Conservation (phyloP, 2,888 invertebrate species). For the Agrilus cyanescens region DNA sequence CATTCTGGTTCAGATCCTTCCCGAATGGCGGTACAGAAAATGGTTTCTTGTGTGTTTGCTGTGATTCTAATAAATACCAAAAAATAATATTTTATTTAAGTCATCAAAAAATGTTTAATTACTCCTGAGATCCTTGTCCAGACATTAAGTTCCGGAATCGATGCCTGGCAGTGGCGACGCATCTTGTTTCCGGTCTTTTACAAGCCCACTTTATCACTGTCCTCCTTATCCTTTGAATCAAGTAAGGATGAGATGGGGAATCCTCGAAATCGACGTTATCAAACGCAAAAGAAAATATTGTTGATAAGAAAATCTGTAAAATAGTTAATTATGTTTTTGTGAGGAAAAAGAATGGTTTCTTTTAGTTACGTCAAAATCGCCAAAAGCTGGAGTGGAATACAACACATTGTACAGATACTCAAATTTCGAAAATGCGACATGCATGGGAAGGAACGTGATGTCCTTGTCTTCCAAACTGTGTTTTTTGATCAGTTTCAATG, state of each 20-base stretch:
- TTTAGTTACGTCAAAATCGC: slow-evolving; percentile 42
- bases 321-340: slow-evolving; percentile 4
- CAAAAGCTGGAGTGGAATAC: slow-evolving; percentile 45
- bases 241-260: slow-evolving; percentile 34
- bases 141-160: slow-evolving; percentile 42
- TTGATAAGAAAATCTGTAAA: slow-evolving; percentile 36
- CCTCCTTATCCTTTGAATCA: slow-evolving; percentile 42
- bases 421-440: slow-evolving; percentile 44
- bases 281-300: slow-evolving; percentile 38
- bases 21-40: slow-evolving; percentile 54
- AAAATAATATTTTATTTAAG: slow-evolving; percentile 1
- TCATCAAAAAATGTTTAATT: not conserved
- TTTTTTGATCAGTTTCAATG: slow-evolving; percentile 40
- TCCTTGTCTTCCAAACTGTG: slow-evolving; percentile 37
- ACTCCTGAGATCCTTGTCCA: slow-evolving; percentile 31
- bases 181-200: slow-evolving; percentile 38
- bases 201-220: slow-evolving; percentile 47
- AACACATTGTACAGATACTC: slow-evolving; percentile 46
- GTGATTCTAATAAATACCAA: slow-evolving; percentile 38
- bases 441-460: slow-evolving; percentile 46
- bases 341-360: slow-evolving; percentile 9
- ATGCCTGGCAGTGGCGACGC: slow-evolving; percentile 37
- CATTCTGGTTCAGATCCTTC: slow-evolving; percentile 54
- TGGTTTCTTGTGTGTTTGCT: slow-evolving; percentile 47
- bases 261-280: slow-evolving; percentile 41